Evolutionary conservation across 2,113 vertebrate genomes (phyloP), one percentile per base, ranked within the genome.

Genomic region (Myrmophylax atrothorax): DNA sequence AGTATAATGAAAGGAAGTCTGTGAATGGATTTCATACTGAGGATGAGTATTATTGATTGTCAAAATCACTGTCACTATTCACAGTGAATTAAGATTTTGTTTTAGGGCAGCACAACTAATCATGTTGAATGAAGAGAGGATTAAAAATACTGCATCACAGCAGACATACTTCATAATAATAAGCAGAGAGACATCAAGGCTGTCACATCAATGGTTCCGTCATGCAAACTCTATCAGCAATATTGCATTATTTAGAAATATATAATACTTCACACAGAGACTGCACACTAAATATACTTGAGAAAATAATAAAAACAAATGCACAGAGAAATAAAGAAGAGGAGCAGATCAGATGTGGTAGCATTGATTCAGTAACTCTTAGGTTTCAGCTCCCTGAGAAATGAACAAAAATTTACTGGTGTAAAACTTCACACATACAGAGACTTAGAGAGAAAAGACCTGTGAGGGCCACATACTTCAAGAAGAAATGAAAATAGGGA

Each of bases 81-180:
- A 85, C 74, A 93, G 77, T 55, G 84, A 93, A 80, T 88, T 68
- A 95, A 58, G 33, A 59, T 93, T 93, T 96, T 90, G 74, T 74
- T 93, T 74, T 84, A 70, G 73, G 70, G 49, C 60, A 91, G 37
- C 74, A 68, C 40, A 84, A 66, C 68, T 79, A 87, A 88, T 84
- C 64, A 81, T 37, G 37, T 62, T 38, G 47, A 87, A 67, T 53
- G 77, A 90, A 82, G 68, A 84, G 28, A 2, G 52, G 50, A 88
- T 91, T 89, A 92, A 64, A 68, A 84, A 58, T 55, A 70, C 74
- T 90, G 64, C 79, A 86, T 88, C 49, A 44, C 47, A 81, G 70
- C 31, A 93, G 75, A 75, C 72, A 78, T 87, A 59, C 58, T 95
- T 96, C 84, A 73, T 85, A 81, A 84, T 86, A 97, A 95, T 68